Evolutionary conservation across 1,140 invertebrate species (phyloP), one percentile per base, ranked within the genome.

Genomic region (Drosophila santomea): DNA sequence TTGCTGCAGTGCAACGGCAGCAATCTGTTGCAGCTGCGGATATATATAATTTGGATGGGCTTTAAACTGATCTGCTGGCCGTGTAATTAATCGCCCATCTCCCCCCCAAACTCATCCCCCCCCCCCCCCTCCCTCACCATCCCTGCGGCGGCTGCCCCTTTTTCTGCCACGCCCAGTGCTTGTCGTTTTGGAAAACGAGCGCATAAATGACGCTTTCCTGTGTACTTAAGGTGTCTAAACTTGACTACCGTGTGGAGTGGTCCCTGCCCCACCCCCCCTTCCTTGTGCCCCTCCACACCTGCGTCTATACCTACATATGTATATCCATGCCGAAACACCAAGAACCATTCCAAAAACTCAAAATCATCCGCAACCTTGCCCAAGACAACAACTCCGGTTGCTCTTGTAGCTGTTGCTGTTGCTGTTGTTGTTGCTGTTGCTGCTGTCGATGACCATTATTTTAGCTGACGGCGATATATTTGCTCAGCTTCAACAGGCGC

Each of bases 221-320:
- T 86, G 84, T 89, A 86, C 80, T 89, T 86, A 88, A 86, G 83
- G 83, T 86, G 83, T 86, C 83, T 83, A 86, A 86, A 86, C 83
- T 86, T 86, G 83, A 86, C 83, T 86, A 86, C 83, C 80, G 83
- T 86, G 76, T 62, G 36, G 50, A 54, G 64, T 47, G 43, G 15
- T 47, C 59, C 45, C 20, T 23, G 5, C 14, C 20, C 32, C 17
- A 17, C 17, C 17, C 17, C 17, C 62, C 15, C 15, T 20, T 20
- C 20, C 20, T 2, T 2, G 17, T 8, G 8, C 28, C 20, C 55
- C 20, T 20, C 15, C 20, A 38, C 32, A 61, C 44, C 56, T 28
- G 38, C 39, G 14, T 23, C 25, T 50, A 50, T 50, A 23, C 36
- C 48, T 20, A 67, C n/a, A 32, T 7, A 14, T 11, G 2, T 28